Base-by-base conservation (phyloP, 2,888 invertebrate genomes). In the Noctua fimbriata region DNA sequence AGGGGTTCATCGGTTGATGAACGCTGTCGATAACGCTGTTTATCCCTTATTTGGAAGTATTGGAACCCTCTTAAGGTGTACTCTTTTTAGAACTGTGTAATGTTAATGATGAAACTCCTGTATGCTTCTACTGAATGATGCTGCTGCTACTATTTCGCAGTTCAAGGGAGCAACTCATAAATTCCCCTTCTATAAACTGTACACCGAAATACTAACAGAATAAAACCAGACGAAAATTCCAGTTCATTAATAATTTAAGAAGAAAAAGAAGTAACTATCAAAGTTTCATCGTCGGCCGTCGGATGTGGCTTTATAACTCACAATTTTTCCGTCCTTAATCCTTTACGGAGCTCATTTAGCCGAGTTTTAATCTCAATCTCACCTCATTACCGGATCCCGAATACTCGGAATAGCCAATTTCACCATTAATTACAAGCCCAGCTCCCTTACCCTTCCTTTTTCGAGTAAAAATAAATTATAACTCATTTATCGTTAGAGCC, bases 391-490 rank as follows among this genome's bases (percentile, higher is more conserved):
- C 93, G 93, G 93, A 93, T 94, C 95, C 95, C 93, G 94, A 96
- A 96, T 95, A 95, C 95, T 95, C 93, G 94, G 96, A 96, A 96
- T 95, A 96, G 96, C 95, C 96, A 96, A 96, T 97, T 96, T 94
- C 93, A 92, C 93, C 96, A 96, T 97, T 96, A 96, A 97, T 96
- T 96, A 96, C 95, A 90, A 92, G 90, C 84, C 90, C 87, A 90
- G 92, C 93, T 92, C 93, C 93, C 93, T 93, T 94, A 94, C 95
- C 95, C 95, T 94, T 94, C 95, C 95, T 94, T 95, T 96, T 96
- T 94, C 94, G 93, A 93, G 96, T 95, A 96, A 96, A 96, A 97
- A 96, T 96, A 96, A 96, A 96, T 97, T 96, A 95, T 96, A 96
- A 96, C 94, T 95, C 96, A 96, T 97, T 96, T 96, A 96, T 96